These are phyloP conservation scores for Mirza zaza DNA, from an alignment of 2,113 vertebrate genomes.

Conservation along the genomic window DNA sequence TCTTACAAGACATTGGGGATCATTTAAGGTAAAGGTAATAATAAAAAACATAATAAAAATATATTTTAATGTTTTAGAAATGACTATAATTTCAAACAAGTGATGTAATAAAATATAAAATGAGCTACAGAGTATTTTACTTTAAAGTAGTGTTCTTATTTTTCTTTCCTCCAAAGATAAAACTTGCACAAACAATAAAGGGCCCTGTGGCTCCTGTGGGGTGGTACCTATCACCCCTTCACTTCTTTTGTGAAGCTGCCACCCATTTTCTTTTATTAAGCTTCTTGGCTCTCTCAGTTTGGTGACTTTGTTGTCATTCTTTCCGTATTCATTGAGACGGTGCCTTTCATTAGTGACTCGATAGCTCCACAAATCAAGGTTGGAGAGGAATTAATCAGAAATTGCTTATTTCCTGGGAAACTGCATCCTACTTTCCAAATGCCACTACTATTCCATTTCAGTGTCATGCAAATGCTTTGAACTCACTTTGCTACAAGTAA, in stretches of 20 bases:
- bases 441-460: neutral
- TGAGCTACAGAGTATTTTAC: neutral
- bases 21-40: neutral
- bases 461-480: neutral
- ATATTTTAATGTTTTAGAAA: neutral
- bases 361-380: neutral
- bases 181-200: neutral
- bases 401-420: neutral
- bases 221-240: neutral
- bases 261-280: neutral
- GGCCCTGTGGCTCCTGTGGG: accelerated
- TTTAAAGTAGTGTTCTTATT: neutral
- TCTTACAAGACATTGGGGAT: neutral
- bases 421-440: neutral
- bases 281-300: neutral
- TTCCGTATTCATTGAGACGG: neutral
- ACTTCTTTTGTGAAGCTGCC: neutral
- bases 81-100: neutral
- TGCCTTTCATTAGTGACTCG: neutral
- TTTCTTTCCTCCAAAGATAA: neutral
- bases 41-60: neutral
- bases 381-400: neutral
- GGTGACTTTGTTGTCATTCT: neutral
- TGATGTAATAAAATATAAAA: neutral
- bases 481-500: neutral